These are phyloP conservation scores for Heliconius congener DNA, from an alignment of 1,140 invertebrate genomes.

Conservation along the genomic window DNA sequence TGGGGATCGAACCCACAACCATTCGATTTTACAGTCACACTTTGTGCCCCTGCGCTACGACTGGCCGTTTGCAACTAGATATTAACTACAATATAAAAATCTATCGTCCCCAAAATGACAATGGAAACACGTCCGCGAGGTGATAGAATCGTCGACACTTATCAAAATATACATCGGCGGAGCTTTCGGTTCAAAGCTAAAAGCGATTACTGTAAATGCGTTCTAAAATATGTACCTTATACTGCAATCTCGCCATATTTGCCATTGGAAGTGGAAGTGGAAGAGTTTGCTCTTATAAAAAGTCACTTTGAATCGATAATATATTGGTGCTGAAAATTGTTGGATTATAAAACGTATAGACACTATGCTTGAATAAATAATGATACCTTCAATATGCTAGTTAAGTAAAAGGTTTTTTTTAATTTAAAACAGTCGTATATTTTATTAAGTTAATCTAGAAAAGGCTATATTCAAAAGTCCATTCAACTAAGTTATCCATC, in stretches of 20 bases:
- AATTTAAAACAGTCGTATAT: no score
- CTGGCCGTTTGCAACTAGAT: no score
- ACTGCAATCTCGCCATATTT: constrained; percentile 12
- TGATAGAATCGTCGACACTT: constrained; percentile 52
- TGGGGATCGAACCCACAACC: no score
- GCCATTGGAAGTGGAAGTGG: background rate
- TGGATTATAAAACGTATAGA: background rate
- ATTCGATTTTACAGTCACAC: no score
- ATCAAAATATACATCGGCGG: constrained; percentile 53
- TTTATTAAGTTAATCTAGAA: no score
- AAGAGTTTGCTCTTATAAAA: constrained; percentile 10
- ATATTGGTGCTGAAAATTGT: background rate
- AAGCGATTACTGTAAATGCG: constrained; percentile 39
- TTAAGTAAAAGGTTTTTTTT: no score
- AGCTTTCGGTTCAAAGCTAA: constrained; percentile 42
- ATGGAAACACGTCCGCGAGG: constrained; percentile 35
- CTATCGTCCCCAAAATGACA: background rate
- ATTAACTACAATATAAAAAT: no score
- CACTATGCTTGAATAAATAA: background rate
- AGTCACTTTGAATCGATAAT: background rate
- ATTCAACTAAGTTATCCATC: no score
- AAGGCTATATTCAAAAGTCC: no score
- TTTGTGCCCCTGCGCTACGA: no score
- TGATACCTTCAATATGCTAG: no score
- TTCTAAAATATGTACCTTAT: constrained; percentile 34